Conservation (phyloP, 2,113 vertebrate genomes). For the Australoheros scitulus region DNA sequence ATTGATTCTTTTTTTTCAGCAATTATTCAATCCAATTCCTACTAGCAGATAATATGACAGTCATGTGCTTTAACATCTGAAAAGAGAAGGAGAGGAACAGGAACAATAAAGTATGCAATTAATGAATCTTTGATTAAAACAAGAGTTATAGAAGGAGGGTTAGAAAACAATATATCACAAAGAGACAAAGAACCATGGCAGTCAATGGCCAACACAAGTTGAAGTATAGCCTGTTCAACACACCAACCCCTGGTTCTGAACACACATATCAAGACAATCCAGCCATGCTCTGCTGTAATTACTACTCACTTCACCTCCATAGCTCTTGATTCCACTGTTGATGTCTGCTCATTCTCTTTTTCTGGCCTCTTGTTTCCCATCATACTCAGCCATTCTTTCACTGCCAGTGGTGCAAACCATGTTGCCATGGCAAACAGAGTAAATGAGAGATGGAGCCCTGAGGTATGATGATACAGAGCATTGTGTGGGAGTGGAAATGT, state of each 20-base stretch:
- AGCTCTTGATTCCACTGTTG: slow-evolving; percentile 25
- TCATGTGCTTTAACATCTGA: slow-evolving; percentile 1
- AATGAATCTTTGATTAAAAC: background rate
- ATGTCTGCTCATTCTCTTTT: slow-evolving; percentile 23
- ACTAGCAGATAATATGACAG: slow-evolving; percentile 12
- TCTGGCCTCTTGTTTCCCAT: slow-evolving; percentile 39
- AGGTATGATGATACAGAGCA: slow-evolving; percentile 43
- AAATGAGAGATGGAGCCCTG: slow-evolving; percentile 62
- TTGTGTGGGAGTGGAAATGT: background rate
- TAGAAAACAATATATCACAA: slow-evolving; percentile 2
- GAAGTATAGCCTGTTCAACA: background rate
- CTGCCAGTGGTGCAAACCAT: slow-evolving; percentile 46
- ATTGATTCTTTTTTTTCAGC: no score
- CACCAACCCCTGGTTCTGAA: no score
- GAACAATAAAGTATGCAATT: background rate
- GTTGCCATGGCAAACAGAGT: slow-evolving; percentile 72
- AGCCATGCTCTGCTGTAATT: slow-evolving; percentile 4
- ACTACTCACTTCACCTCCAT: slow-evolving; percentile 1
- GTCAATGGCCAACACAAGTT: background rate
- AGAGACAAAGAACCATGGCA: background rate
- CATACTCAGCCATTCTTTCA: slow-evolving; percentile 34
- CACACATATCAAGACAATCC: background rate
- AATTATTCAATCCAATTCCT: no score
- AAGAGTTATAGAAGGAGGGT: background rate
- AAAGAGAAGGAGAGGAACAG: background rate